Evolutionary conservation across 2,888 invertebrate genomes (phyloP).

Genomic region (Agriopis aurantiaria): DNA sequence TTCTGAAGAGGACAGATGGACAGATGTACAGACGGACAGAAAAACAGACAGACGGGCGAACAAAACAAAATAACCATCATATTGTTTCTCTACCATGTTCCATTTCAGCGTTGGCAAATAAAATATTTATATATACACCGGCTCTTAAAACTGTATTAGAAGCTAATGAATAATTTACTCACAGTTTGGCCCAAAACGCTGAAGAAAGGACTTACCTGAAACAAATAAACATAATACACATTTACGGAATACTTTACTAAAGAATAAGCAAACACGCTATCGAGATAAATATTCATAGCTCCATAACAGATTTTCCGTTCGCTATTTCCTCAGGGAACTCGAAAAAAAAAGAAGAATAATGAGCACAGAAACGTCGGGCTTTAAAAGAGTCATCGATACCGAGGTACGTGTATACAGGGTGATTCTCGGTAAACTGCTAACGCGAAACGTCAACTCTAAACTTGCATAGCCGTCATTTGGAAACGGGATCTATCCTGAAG

Average conservation of each 20-base stretch:
- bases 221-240: conserved; percentile 44
- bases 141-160: conserved; percentile 8
- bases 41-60: not conserved
- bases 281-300: conserved; percentile 43
- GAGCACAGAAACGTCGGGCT: conserved; percentile 55
- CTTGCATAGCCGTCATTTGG: not conserved
- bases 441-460: not conserved
- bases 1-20: too few relatives aligned
- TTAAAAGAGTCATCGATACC: conserved; percentile 62
- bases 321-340: conserved; percentile 45
- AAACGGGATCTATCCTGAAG: too few relatives aligned
- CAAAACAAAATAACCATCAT: not conserved
- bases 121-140: not conserved
- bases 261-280: conserved; percentile 33
- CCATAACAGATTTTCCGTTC: conserved; percentile 41
- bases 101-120: not conserved
- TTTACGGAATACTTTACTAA: conserved; percentile 27
- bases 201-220: conserved; percentile 50
- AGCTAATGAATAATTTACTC: conserved; percentile 20
- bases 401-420: conserved; percentile 6
- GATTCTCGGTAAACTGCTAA: not conserved
- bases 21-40: not conserved
- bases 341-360: conserved; percentile 60
- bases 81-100: not conserved
- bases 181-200: conserved; percentile 16